Evolutionary conservation across 2,888 invertebrate genomes (phyloP).

Genomic region (Drosophila robusta): DNA sequence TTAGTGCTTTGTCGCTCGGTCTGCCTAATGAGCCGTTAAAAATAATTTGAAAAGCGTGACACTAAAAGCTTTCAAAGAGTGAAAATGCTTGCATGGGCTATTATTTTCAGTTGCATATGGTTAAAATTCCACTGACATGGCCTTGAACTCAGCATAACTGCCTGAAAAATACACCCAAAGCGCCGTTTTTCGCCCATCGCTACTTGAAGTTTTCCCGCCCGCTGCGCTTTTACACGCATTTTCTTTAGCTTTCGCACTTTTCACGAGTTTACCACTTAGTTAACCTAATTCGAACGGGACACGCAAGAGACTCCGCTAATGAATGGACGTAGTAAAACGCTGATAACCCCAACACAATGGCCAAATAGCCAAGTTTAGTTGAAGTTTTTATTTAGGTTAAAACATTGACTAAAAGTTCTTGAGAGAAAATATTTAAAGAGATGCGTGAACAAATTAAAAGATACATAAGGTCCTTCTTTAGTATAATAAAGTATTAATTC

Average conservation of each 20-base stretch:
- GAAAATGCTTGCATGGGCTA: not conserved
- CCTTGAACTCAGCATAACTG: conserved; percentile 71
- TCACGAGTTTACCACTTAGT: conserved; percentile 67
- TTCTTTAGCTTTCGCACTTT: conserved; percentile 65
- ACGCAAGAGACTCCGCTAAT: conserved; percentile 63
- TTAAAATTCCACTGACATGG: conserved; percentile 42
- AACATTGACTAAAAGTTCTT: not conserved
- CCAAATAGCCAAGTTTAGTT: not conserved
- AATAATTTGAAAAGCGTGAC: conserved; percentile 55
- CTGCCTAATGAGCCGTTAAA: conserved; percentile 38
- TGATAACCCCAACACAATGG: conserved; percentile 36
- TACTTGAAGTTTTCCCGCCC: conserved; percentile 14
- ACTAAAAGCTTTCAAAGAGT: conserved; percentile 19
- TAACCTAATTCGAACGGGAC: conserved; percentile 70
- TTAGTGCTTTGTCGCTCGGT: conserved; percentile 28
- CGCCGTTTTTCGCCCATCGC: not conserved
- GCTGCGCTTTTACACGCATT: conserved; percentile 50
- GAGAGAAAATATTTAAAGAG: not conserved
- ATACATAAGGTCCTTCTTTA: no score
- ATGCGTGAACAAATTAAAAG: no score
- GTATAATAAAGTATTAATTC: no score
- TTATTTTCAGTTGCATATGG: conserved; percentile 15
- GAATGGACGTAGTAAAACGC: conserved; percentile 58
- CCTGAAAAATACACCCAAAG: conserved; percentile 4
- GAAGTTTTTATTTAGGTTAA: not conserved